Evolutionary conservation across 2,797 vertebrate genomes (phyloP).

Genomic region (Hypotaenidia okinawae): DNA sequence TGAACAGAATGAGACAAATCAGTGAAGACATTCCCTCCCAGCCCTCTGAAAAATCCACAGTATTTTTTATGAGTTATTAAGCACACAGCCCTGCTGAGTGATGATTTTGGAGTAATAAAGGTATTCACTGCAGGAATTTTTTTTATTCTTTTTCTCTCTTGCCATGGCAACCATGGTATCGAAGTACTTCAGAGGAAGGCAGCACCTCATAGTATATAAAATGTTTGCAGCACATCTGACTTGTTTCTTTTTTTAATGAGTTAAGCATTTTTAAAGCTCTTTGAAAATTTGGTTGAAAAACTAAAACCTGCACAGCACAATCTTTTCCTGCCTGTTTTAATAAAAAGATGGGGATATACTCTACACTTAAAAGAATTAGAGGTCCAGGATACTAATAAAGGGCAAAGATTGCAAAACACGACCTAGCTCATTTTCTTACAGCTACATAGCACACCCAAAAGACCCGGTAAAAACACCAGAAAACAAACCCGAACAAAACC

Average conservation of each 20-base stretch:
- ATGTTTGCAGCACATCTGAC: conserved; percentile 12
- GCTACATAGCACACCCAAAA: not conserved
- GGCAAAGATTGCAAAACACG: not conserved
- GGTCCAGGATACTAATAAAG: not conserved
- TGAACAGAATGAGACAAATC: not conserved
- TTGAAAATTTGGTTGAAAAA: not conserved
- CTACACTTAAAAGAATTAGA: not conserved
- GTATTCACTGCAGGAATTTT: conserved; percentile 50
- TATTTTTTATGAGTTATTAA: conserved; percentile 45
- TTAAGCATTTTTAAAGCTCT: conserved; percentile 16
- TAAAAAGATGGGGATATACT: not conserved
- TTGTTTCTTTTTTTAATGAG: not conserved
- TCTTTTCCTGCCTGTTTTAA: not conserved
- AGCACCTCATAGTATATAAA: not conserved
- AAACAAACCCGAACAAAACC: not conserved
- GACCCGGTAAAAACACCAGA: not conserved
- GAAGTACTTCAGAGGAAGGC: conserved; percentile 28
- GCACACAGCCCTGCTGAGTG: conserved; percentile 32
- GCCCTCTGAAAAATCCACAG: conserved; percentile 6
- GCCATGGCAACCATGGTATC: conserved; percentile 59
- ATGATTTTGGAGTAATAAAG: conserved; percentile 55
- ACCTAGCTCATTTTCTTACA: not conserved
- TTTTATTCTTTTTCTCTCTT: conserved; percentile 45
- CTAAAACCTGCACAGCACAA: not conserved
- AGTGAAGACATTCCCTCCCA: not conserved